Conservation (phyloP, 2,797 vertebrate genomes). For the Rousettus madagascariensis region DNA sequence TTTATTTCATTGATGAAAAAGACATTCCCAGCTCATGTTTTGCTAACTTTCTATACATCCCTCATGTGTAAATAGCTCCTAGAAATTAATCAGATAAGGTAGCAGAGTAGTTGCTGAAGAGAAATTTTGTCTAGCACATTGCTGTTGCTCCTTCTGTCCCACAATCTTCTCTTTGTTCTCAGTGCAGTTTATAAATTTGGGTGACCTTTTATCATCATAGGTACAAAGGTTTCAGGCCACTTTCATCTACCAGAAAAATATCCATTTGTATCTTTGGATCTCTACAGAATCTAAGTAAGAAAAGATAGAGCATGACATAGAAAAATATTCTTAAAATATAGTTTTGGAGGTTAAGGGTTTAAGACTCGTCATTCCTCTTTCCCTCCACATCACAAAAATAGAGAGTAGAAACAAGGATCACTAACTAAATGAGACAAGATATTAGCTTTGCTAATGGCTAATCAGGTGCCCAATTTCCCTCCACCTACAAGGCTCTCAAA, state of each 20-base stretch:
- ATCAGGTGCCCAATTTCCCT: slow-evolving; percentile 26
- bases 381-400: slow-evolving; percentile 15
- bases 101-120: not conserved
- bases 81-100: not conserved
- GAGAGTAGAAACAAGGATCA: slow-evolving; percentile 31
- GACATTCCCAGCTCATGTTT: not conserved
- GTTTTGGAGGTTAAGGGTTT: not conserved
- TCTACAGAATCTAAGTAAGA: not conserved
- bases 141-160: not conserved
- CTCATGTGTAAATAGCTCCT: not conserved
- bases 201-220: not conserved
- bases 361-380: slow-evolving; percentile 5
- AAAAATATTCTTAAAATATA: not conserved
- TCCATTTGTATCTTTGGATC: not conserved
- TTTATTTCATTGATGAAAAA: not conserved
- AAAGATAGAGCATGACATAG: not conserved
- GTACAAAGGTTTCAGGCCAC: not conserved
- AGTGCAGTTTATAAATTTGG: not conserved
- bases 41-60: not conserved
- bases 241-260: not conserved
- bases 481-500: not conserved
- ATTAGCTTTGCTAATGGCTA: slow-evolving; percentile 51
- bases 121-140: not conserved
- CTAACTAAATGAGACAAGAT: slow-evolving; percentile 38
- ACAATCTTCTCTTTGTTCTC: not conserved